Conservation (phyloP, 2,888 invertebrate species). For the Pollenia angustigena region DNA sequence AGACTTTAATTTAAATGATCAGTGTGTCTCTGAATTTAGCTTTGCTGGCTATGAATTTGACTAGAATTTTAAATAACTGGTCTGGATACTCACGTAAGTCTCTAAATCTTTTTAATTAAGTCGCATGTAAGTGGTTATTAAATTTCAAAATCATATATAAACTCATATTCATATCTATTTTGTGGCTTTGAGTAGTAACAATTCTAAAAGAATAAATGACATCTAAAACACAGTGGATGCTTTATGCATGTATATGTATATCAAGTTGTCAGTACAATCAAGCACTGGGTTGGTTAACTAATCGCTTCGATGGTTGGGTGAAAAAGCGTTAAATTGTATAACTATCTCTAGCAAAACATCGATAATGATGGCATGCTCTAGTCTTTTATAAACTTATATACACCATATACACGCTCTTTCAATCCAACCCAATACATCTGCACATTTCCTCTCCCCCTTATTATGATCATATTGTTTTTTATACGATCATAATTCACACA, state of each 20-base stretch:
- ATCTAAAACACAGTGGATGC: not conserved
- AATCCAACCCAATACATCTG: slow-evolving; percentile 55
- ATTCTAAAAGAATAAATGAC: too few species aligned
- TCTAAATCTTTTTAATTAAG: too few species aligned
- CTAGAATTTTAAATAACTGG: too few species aligned
- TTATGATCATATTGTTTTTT: not conserved
- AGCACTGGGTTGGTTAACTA: slow-evolving; percentile 10
- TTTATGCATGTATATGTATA: not conserved
- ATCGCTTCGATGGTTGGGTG: slow-evolving; percentile 53
- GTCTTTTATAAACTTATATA: slow-evolving; percentile 56
- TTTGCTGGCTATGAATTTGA: too few species aligned
- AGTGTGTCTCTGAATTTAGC: too few species aligned
- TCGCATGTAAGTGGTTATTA: too few species aligned
- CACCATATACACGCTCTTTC: slow-evolving; percentile 4
- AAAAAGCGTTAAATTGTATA: slow-evolving; percentile 66
- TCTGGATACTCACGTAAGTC: too few species aligned
- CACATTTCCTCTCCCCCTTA: not conserved
- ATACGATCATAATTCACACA: slow-evolving; percentile 49
- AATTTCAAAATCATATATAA: too few species aligned
- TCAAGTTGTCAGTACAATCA: slow-evolving; percentile 18
- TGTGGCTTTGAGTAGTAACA: too few species aligned
- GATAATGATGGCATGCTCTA: slow-evolving; percentile 65
- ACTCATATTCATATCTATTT: too few species aligned
- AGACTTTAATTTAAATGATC: too few species aligned
- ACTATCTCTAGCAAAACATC: slow-evolving; percentile 50